Conservation (phyloP, 2,797 vertebrate species). For the Danio albolineatus region DNA sequence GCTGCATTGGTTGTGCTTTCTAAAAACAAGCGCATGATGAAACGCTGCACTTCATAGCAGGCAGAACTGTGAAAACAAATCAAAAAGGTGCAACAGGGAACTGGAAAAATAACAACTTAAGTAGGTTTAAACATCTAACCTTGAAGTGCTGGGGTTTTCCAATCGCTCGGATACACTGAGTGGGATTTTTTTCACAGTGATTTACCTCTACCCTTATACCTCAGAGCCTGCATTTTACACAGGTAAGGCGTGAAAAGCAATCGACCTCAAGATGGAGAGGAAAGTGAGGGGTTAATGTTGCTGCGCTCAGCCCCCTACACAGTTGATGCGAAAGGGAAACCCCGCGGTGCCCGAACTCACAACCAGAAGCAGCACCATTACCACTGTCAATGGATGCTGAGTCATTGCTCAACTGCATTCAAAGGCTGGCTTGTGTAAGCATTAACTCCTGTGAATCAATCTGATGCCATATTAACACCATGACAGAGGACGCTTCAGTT, state of each 20-base stretch:
- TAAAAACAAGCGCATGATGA: slow-evolving; percentile 12
- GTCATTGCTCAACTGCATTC: slow-evolving; percentile 60
- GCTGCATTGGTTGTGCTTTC: neutral
- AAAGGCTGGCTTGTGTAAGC: slow-evolving; percentile 27
- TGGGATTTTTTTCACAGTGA: slow-evolving; percentile 55
- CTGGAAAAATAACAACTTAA: slow-evolving; percentile 22
- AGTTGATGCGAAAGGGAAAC: slow-evolving; percentile 66
- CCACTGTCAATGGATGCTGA: slow-evolving; percentile 54
- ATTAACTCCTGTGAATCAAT: slow-evolving; percentile 6
- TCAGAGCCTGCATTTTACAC: slow-evolving; percentile 64
- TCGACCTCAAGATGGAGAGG: slow-evolving; percentile 63
- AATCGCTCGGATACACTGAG: slow-evolving; percentile 48
- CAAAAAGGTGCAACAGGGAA: slow-evolving; percentile 36
- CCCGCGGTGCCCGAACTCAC: slow-evolving; percentile 59
- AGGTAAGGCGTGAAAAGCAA: slow-evolving; percentile 64
- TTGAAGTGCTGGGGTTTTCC: slow-evolving; percentile 71
- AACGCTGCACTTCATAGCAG: slow-evolving; percentile 31
- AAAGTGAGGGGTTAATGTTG: slow-evolving; percentile 74
- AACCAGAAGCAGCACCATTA: slow-evolving; percentile 55
- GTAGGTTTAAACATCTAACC: slow-evolving; percentile 40
- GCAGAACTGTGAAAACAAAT: slow-evolving; percentile 26
- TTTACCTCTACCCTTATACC: slow-evolving; percentile 60
- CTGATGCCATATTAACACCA: neutral
- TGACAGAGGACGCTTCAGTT: slow-evolving; percentile 5
- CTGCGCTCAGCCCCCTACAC: slow-evolving; percentile 55